Evolutionary conservation across 2,888 invertebrate genomes (phyloP).

Genomic region (Spodoptera littoralis): DNA sequence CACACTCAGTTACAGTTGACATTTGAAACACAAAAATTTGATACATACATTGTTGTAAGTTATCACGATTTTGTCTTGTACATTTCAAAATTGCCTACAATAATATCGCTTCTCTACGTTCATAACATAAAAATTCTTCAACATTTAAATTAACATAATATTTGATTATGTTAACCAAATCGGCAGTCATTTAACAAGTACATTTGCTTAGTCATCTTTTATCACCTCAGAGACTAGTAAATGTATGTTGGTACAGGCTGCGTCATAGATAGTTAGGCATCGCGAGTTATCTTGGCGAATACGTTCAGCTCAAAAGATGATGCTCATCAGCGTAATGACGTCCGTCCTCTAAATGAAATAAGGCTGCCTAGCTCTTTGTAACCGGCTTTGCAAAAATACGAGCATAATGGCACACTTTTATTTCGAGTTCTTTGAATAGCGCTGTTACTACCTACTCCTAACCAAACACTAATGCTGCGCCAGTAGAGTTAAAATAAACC

Average conservation of each 20-base stretch:
- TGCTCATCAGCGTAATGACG: neutral
- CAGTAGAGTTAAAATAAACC: slow-evolving; percentile 2
- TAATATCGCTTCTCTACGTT: neutral
- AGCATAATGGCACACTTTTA: too few relatives aligned
- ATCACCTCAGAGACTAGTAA: too few relatives aligned
- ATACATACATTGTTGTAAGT: neutral
- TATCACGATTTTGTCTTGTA: too few relatives aligned
- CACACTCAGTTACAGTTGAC: slow-evolving; percentile 11
- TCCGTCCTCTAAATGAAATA: neutral
- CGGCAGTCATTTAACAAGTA: neutral
- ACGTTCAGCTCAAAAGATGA: neutral
- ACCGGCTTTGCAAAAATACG: neutral
- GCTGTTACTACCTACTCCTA: too few relatives aligned
- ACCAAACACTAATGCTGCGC: neutral
- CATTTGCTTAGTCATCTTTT: neutral
- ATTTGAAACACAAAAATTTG: slow-evolving; percentile 18
- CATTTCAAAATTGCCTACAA: neutral
- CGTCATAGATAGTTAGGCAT: neutral
- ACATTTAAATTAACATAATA: neutral
- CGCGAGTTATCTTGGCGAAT: neutral
- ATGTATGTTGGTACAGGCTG: neutral
- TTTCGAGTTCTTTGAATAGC: too few relatives aligned
- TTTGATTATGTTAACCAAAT: neutral
- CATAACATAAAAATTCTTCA: too few relatives aligned
- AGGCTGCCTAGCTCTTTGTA: neutral